These are phyloP conservation scores for Glossophaga mutica DNA, from an alignment of 2,797 vertebrate species.

Conservation along the genomic window DNA sequence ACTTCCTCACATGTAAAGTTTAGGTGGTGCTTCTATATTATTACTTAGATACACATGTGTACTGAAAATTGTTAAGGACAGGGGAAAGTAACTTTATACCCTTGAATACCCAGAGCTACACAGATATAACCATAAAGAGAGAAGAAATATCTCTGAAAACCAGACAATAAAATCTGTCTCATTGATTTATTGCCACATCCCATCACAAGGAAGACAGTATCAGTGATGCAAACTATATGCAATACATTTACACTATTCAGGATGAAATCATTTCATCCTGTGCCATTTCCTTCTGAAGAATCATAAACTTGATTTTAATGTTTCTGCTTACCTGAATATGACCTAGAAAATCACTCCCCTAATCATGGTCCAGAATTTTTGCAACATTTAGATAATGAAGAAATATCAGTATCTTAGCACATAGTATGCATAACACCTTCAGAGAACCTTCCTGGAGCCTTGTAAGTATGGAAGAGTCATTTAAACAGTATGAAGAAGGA, in stretches of 20 bases:
- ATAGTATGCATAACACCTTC: background rate
- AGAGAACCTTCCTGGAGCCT: background rate
- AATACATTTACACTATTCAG: conserved; percentile 30
- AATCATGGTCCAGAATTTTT: background rate
- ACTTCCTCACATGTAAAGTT: background rate
- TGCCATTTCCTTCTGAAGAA: conserved; percentile 41
- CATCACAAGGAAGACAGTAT: background rate
- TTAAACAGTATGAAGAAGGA: background rate
- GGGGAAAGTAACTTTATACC: background rate
- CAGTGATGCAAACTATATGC: conserved; percentile 44
- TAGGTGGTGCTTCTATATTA: background rate
- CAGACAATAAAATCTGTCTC: background rate
- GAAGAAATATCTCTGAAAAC: background rate
- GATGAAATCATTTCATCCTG: conserved; percentile 59
- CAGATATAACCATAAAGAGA: background rate
- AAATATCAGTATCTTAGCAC: background rate
- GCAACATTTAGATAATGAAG: background rate
- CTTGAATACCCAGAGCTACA: background rate
- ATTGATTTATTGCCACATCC: background rate
- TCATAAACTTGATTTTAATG: background rate
- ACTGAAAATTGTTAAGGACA: background rate
- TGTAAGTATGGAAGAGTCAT: background rate
- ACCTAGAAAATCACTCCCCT: background rate
- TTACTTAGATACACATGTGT: background rate
- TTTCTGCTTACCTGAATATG: background rate